Evolutionary conservation across 2,888 invertebrate genomes (phyloP).

Genomic region (Cryptocephalus moraei): DNA sequence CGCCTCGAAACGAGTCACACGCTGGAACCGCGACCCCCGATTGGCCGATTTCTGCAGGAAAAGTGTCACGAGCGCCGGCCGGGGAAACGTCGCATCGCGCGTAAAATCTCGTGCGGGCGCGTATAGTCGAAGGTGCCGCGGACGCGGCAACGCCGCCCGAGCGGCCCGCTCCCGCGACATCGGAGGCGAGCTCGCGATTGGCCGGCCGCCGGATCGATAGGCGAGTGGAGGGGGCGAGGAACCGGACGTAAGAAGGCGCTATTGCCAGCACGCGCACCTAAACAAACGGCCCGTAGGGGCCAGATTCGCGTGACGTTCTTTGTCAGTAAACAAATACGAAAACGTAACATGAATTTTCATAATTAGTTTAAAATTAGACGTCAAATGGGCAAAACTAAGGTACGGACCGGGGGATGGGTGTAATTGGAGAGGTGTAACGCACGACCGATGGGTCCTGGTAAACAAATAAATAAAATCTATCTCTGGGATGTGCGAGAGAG

Average conservation of each 20-base stretch:
- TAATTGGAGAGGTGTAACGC: too few relatives aligned
- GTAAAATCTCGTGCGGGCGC: constrained; percentile 18
- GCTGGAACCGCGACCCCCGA: too few relatives aligned
- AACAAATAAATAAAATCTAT: too few relatives aligned
- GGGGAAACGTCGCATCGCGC: too few relatives aligned
- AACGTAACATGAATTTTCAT: constrained; percentile 19
- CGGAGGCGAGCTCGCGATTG: constrained; percentile 46
- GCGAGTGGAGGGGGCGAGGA: constrained; percentile 45
- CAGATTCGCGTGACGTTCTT: constrained; percentile 34
- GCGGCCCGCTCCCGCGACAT: constrained; percentile 43
- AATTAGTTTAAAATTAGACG: constrained; percentile 11
- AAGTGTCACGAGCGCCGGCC: too few relatives aligned
- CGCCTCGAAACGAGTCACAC: too few relatives aligned
- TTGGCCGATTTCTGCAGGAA: too few relatives aligned
- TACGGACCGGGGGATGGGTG: too few relatives aligned
- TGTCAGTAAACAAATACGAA: constrained; percentile 50
- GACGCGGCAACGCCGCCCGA: constrained; percentile 42
- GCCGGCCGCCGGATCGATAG: constrained; percentile 54
- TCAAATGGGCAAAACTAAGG: too few relatives aligned
- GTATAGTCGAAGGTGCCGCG: too few relatives aligned
- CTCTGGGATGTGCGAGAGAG: too few relatives aligned
- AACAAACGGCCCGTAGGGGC: constrained; percentile 31
- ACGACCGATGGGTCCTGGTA: too few relatives aligned
- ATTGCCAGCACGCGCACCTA: constrained; percentile 47
- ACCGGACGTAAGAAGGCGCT: constrained; percentile 42